phyloP scores from a whole-genome alignment of 1,140 invertebrate species.

The Caenorhabditis inopinata region DNA sequence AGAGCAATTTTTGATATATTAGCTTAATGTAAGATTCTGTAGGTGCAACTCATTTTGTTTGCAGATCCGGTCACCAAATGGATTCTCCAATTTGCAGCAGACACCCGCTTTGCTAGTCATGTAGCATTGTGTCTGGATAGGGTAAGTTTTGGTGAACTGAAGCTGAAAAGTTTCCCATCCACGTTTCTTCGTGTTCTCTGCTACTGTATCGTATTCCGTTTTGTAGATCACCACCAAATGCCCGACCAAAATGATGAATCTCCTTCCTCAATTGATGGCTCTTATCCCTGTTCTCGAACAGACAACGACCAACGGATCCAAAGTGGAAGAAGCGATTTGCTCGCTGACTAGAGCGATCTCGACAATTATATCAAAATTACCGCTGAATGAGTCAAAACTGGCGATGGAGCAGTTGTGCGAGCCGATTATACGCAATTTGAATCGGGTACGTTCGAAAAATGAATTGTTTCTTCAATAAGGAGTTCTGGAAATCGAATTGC shows the following conservation, averaged over 20 bases:
- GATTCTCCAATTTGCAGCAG: conserved; percentile 35
- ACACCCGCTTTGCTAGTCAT: conserved; percentile 41
- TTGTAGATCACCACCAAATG: neutral
- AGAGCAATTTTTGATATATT: neutral
- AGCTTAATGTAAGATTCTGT: too few species aligned
- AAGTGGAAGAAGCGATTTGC: conserved; percentile 25
- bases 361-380: neutral
- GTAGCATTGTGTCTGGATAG: neutral
- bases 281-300: neutral
- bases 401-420: conserved; percentile 37
- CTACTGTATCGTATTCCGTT: too few species aligned
- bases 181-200: too few species aligned
- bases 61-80: conserved; percentile 48
- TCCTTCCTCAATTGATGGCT: neutral
- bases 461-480: too few species aligned
- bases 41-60: conserved; percentile 13
- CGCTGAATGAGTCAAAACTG: neutral
- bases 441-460: neutral
- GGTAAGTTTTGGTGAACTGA: neutral
- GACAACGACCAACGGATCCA: neutral
- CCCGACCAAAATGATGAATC: neutral
- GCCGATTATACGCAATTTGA: conserved; percentile 27
- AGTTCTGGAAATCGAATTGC: too few species aligned
- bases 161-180: too few species aligned
- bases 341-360: neutral